A percentile compares a stretch with the other conserved stretches of the same genome.
Evolutionary conservation across 1,140 invertebrate species (phyloP).

Genomic region (Nebria ingens): DNA sequence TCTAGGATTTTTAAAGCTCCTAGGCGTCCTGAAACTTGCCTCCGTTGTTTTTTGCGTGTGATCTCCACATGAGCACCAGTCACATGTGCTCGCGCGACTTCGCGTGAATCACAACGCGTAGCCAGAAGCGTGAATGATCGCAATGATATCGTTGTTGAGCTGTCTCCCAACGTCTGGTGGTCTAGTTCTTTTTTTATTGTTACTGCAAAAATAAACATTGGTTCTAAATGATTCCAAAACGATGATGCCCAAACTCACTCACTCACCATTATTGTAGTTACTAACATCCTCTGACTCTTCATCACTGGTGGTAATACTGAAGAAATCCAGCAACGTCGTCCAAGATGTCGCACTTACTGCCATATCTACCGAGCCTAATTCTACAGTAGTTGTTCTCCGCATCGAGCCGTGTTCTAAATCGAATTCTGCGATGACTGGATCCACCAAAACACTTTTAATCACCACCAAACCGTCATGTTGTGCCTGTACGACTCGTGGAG

Average conservation of each 20-base stretch:
- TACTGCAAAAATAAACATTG: too few relatives aligned
- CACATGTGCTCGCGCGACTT: neutral
- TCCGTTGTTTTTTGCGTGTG: neutral
- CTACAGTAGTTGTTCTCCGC: conserved; percentile 47
- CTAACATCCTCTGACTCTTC: conserved; percentile 31
- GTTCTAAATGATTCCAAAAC: neutral
- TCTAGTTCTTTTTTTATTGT: neutral
- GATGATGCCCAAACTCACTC: neutral
- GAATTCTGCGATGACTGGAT: conserved; percentile 47
- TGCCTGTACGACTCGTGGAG: neutral
- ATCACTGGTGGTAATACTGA: conserved; percentile 49
- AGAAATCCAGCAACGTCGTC: conserved; percentile 89
- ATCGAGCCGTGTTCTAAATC: conserved; percentile 41
- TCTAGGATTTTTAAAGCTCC: conserved; percentile 73
- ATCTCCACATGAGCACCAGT: neutral
- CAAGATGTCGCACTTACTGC: conserved; percentile 87
- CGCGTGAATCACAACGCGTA: neutral
- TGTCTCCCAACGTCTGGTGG: neutral
- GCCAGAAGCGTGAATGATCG: neutral
- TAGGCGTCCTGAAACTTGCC: conserved; percentile 46
- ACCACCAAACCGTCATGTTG: conserved; percentile 43
- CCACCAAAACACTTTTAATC: conserved; percentile 47
- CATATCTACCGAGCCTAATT: conserved; percentile 86
- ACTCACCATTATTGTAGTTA: neutral
- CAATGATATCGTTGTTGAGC: neutral